Evolutionary conservation across 2,888 invertebrate species (phyloP), one percentile per base, ranked within the genome.

Genomic region (Tigriopus californicus): DNA sequence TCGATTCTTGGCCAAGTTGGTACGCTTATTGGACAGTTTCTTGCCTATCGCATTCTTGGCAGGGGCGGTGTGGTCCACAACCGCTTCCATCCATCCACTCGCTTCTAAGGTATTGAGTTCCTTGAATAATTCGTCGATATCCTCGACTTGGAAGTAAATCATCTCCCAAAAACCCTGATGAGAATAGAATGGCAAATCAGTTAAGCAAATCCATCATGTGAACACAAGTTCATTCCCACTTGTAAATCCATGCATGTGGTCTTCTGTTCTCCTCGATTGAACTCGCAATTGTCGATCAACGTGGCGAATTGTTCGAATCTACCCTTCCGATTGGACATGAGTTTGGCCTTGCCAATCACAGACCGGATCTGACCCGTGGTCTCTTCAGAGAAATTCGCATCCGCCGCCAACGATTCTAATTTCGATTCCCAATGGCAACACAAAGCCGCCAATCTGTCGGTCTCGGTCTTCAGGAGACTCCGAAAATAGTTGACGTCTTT

Each of bases 141-240:
- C 70, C 62, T 70, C 69, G 33, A 71, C 70, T 68, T 74, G 73
- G 61, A 67, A 68, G 63, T 69, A 71, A 41, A 74, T 66, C 72
- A 74, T 72, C 55, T 74, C 74, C 74, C 73, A 74, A 66, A 73
- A 74, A 20, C 74, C 74, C 33, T 33, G 8, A 33, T 5, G 8
- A 33, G 33, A 33, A 8, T 33, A 8, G 4, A 33, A 33, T 33
- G 3, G 8, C 33, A 33, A 33, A 33, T 33, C 8, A 8, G 33
- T 5, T 5, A 33, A 8, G 33, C 4, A 5, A 8, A 33, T 33
- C n/a, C n/a, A n/a, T n/a, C n/a, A n/a, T n/a, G n/a, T 33, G 33
- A 33, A 33, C 33, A 33, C 33, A 8, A 5, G 4, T 33, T 33
- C 33, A 33, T 33, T 8, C 33, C 33, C 8, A 33, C 33, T 61